phyloP scores from a whole-genome alignment of 2,888 invertebrate species.

The Andrena camellia region DNA sequence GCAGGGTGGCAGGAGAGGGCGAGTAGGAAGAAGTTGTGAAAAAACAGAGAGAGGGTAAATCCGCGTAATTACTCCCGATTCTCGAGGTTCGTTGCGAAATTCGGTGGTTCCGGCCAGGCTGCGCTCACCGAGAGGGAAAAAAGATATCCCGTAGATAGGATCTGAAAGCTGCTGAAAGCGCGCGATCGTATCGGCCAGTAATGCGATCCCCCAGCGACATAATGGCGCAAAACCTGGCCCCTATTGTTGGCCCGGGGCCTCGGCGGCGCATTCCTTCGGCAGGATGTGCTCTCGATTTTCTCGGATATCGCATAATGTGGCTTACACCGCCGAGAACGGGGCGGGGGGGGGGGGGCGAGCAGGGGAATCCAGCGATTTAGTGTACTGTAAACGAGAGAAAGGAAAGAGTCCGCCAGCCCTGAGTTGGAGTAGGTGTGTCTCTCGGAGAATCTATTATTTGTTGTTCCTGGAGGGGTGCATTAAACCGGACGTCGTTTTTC shows the following conservation, averaged over 20 bases:
- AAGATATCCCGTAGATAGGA: conserved; percentile 67
- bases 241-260: conserved; percentile 67
- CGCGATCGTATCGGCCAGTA: conserved; percentile 77
- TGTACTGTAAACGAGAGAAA: conserved; percentile 6
- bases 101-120: conserved; percentile 59
- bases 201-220: conserved; percentile 80
- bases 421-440: conserved; percentile 42
- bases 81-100: conserved; percentile 58
- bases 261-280: conserved; percentile 71
- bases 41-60: conserved; percentile 45
- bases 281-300: conserved; percentile 82
- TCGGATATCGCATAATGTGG: conserved; percentile 78
- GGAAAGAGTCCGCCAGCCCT: background rate
- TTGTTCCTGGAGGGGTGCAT: background rate
- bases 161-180: conserved; percentile 71
- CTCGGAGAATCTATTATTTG: conserved; percentile 25
- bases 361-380: conserved; percentile 66
- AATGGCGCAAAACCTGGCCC: conserved; percentile 76
- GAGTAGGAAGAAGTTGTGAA: conserved; percentile 20
- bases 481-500: conserved; percentile 24
- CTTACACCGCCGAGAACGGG: conserved; percentile 66
- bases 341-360: conserved; percentile 48
- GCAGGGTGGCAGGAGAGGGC: background rate
- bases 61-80: conserved; percentile 60
- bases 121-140: conserved; percentile 63